Conservation (phyloP, 2,113 vertebrate species). For the Psilopogon haemacephalus region DNA sequence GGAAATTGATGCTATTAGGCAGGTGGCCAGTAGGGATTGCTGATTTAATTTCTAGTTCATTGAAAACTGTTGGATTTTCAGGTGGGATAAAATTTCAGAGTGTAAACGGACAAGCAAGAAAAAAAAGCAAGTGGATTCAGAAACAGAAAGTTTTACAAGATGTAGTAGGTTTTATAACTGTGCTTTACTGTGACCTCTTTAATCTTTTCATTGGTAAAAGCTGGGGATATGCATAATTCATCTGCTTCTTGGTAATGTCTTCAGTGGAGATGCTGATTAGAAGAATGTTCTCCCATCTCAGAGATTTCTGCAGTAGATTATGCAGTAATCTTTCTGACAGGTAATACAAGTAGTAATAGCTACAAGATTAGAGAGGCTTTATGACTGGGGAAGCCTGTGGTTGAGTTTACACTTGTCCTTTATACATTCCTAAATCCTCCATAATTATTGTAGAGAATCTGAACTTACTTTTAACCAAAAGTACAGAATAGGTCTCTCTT, state of each 20-base stretch:
- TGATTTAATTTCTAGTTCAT: not conserved
- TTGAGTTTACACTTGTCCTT: not conserved
- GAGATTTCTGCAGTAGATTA: not conserved
- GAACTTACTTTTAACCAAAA: not conserved
- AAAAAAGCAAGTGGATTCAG: not conserved
- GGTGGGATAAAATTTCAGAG: not conserved
- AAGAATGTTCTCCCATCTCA: not conserved
- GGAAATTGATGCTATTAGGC: not conserved
- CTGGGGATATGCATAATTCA: not conserved
- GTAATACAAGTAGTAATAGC: not conserved
- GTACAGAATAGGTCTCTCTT: not conserved
- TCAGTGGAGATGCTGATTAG: not conserved
- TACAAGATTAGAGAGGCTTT: not conserved
- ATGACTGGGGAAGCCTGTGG: not conserved
- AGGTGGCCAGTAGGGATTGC: not conserved
- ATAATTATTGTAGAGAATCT: not conserved
- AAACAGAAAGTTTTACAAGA: not conserved
- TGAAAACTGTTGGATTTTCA: not conserved
- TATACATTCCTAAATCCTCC: not conserved
- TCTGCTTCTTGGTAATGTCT: not conserved
- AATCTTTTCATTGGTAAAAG: not conserved
- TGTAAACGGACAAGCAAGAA: not conserved
- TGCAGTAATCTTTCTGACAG: not conserved
- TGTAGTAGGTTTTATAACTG: not conserved
- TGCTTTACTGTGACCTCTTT: not conserved